These are phyloP conservation scores for Cinclus cinclus DNA, from an alignment of 2,113 vertebrate species.

Conservation along the genomic window DNA sequence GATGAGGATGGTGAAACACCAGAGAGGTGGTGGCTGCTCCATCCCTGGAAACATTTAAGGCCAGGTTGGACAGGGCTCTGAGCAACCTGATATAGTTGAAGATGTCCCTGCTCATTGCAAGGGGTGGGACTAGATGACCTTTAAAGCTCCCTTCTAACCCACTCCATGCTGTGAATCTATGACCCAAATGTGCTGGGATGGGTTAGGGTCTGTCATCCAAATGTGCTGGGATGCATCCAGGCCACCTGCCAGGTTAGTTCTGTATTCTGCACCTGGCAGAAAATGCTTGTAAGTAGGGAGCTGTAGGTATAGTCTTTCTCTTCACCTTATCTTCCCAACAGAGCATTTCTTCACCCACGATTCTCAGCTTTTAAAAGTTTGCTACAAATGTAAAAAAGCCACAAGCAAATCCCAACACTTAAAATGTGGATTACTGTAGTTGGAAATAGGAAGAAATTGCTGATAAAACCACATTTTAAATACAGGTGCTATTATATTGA, in stretches of 20 bases:
- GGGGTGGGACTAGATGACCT: neutral
- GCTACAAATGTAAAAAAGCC: neutral
- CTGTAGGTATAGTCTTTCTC: neutral
- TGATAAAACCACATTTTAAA: neutral
- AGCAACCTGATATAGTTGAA: neutral
- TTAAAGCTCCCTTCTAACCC: neutral
- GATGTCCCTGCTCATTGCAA: neutral
- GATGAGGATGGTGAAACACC: neutral
- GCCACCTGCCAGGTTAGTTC: neutral
- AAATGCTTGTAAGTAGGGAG: neutral
- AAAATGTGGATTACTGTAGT: neutral
- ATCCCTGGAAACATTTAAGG: neutral
- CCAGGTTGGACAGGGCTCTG: neutral
- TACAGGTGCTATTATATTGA: neutral
- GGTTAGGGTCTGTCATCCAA: neutral
- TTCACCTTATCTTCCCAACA: neutral
- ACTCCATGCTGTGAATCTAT: neutral
- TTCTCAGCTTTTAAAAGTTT: neutral
- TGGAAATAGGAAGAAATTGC: neutral
- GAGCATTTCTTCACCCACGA: neutral
- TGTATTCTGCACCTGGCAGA: neutral
- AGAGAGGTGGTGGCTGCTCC: neutral
- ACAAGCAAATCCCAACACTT: accelerated
- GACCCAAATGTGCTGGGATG: neutral
- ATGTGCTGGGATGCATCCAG: neutral